These are phyloP conservation scores for Plutella xylostella DNA, from an alignment of 2,888 invertebrate species.

Conservation along the genomic window DNA sequence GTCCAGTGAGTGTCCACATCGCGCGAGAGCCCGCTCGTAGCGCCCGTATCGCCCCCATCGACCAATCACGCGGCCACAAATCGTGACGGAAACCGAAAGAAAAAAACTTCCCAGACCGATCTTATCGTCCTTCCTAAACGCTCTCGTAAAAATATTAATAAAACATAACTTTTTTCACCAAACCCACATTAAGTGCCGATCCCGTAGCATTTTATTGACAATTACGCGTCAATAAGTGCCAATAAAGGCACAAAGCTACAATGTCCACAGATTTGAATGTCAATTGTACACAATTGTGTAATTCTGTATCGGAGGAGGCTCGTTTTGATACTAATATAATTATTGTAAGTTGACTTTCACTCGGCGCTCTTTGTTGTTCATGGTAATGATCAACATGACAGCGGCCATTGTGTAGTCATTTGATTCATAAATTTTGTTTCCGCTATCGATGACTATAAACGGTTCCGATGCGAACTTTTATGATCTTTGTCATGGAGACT, in stretches of 20 bases:
- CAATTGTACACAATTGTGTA: conserved; percentile 68
- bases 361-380: conserved; percentile 50
- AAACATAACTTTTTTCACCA: conserved; percentile 69
- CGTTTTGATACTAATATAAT: conserved; percentile 61
- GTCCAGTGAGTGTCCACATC: too few relatives aligned
- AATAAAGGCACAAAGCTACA: conserved; percentile 66
- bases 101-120: conserved; percentile 65
- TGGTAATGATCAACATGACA: conserved; percentile 59
- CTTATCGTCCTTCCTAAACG: conserved; percentile 64
- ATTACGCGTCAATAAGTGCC: conserved; percentile 68
- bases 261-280: conserved; percentile 68
- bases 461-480: background rate
- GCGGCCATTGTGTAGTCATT: conserved; percentile 49
- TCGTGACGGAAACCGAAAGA: conserved; percentile 70
- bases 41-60: conserved; percentile 68
- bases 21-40: conserved; percentile 62
- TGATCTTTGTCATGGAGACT: background rate
- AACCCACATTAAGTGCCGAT: conserved; percentile 68
- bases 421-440: conserved; percentile 39
- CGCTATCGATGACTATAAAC: conserved; percentile 22
- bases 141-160: conserved; percentile 71
- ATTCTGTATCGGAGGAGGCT: conserved; percentile 65
- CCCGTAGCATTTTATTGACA: conserved; percentile 70
- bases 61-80: conserved; percentile 58
- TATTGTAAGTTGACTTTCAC: conserved; percentile 53